Base-by-base conservation (phyloP, 2,888 invertebrate genomes). In the Lasioglossum morio region DNA sequence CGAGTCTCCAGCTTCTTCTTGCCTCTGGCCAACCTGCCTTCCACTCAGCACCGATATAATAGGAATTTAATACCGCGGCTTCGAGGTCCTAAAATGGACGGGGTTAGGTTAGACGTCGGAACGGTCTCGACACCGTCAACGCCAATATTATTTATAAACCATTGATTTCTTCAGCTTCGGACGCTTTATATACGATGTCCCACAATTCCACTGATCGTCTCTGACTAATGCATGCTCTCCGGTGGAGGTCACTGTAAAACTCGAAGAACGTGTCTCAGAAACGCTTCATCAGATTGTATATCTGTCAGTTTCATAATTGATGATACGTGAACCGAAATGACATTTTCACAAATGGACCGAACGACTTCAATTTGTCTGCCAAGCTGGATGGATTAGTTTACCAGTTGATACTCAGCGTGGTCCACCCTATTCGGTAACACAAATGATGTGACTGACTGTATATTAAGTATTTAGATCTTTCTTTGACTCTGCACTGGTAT, bases 11-110 rank as follows among this genome's bases (percentile, higher is more conserved):
- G 48, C 57, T 63, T 74, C 77, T 76, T 72, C 76, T 69, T 66
- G 75, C 82, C 81, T 48, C 63, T 72, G 79, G 83, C 78, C n/a
- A 40, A 43, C 37, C 76, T 74, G 79, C 37, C 81, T 80, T 73
- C 84, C 81, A 83, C 85, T 87, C 87, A 57, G 76, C 84, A 14
- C 72, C 77, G 82, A 78, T 82, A 84, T 84, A 87, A 87, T 83
- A 84, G 82, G 81, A 88, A 89, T 87, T 88, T 90, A 88, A 90
- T 88, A 82, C 84, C 73, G 84, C 73, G 53, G 40, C 82, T 66
- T 77, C 82, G 80, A 27, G 79, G 69, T 34, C 37, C 27, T 60
- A 63, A 85, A 77, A 75, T 75, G 70, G 70, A 43, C 72, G 30
- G 46, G 14, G 66, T 37, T 7, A 23, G 30, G 19, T 70, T n/a